Evolutionary conservation across 2,113 vertebrate genomes (phyloP), one percentile per base, ranked within the genome.

Genomic region (Rhinolophus sinicus): DNA sequence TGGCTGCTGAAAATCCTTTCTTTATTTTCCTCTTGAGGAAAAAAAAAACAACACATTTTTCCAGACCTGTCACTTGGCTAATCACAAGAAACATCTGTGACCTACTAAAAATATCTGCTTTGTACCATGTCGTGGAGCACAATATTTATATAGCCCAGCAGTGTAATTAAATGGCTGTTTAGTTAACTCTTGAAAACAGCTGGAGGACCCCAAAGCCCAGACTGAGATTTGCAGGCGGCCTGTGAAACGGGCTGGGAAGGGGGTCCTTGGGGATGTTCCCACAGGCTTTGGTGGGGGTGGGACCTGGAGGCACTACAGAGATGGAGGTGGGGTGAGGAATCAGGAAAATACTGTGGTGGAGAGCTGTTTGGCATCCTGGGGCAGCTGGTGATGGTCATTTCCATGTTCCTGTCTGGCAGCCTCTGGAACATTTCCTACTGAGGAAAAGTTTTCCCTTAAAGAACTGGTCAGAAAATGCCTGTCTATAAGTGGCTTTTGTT

Each of bases 71-170:
- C 82, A 95, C 87, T 97, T 94, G 69, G 94, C 88, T 97, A 88
- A 97, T 97, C 88, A 93, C 69, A 95, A 65, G 80, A 89, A 97
- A 97, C 96, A 97, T 96, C 96, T 97, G 95, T 69, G 72, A 89
- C 81, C 62, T 97, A 81, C 97, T 97, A 97, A 97, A 97, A 98
- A 97, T 97, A 98, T 85, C 94, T 84, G 90, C 92, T 95, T 97
- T 73, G 58, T 96, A 87, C 91, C 97, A 69, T 97, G 97, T 93
- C 90, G 90, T 88, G 72, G 93, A 97, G 72, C 90, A 97, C 83
- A 97, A 94, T 98, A 96, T 98, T 97, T 98, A 97, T 94, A 90
- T 58, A 97, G 96, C 90, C 96, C 44, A 38, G 47, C 60, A 83
- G 80, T 85, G 54, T 97, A 93, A 97, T 97, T 97, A 97, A 96